Evolutionary conservation across 2,888 invertebrate species (phyloP), one percentile per base, ranked within the genome.

Genomic region (Trichogramma dendrolimi): DNA sequence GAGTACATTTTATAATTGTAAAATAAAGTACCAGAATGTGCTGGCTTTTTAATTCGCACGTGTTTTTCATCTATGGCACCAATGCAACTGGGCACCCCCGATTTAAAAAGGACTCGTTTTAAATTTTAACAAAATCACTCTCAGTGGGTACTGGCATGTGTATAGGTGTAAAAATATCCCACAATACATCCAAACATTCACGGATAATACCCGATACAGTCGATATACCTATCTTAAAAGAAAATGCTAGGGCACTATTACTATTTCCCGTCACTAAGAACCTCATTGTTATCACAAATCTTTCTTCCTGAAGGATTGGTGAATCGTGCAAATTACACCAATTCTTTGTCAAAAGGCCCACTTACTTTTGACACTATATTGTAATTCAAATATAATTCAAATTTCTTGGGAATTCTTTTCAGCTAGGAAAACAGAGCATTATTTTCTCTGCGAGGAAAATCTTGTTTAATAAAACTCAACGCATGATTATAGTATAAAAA

Each of bases 131-230:
- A 43, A 62, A 62, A 11, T 59, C 54, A 58, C 41, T 52, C 41
- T 42, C 54, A 42, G 54, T 48, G 46, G 62, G 62, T 43, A 59
- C 58, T 52, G 58, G 54, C 54, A 62, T 62, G 14, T 62, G 62
- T 53, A 58, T 11, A 39, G 62, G 44, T 47, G 11, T 7, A 8
- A 60, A 50, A 10, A 44, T 43, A 5, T 6, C 27, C 60, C 60
- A 60, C 40, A 60, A 27, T 4, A 60, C 44, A 8, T 44, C 41
- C 43, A 60, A 6, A 11, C 38, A 44, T 27, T 60, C 60, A 2
- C 4, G 50, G 11, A 60, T 44, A n/a, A 60, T 44, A 8, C 5
- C 41, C 11, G 41, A 53, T 39, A 60, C 54, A 11, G 60, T 60
- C 41, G 43, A 46, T n/a, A 55, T 60, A 8, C 46, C 60, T 38